Evolutionary conservation across 1,140 invertebrate species (phyloP).

Genomic region (Heliconius himera): DNA sequence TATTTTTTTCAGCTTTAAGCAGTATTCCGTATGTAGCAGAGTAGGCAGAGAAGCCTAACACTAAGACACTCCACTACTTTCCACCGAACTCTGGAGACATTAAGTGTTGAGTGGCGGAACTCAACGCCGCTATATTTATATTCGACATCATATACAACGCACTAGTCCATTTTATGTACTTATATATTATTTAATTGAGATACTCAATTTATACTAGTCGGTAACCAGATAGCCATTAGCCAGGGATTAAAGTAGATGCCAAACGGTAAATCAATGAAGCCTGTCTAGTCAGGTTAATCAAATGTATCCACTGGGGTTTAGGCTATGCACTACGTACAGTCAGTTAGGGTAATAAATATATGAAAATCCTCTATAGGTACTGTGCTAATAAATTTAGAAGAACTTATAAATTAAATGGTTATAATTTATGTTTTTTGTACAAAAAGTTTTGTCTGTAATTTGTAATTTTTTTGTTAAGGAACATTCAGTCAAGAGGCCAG

Average conservation of each 20-base stretch:
- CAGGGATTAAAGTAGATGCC: conserved; percentile 77
- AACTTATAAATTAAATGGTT: neutral
- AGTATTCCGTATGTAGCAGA: too few relatives aligned
- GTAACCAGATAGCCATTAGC: conserved; percentile 58
- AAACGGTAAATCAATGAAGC: conserved; percentile 79
- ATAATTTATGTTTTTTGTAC: too few relatives aligned
- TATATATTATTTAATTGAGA: conserved; percentile 18
- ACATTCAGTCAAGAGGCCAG: too few relatives aligned
- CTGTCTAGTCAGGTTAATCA: conserved; percentile 81
- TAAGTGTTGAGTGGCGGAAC: too few relatives aligned
- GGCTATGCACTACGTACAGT: conserved; percentile 60
- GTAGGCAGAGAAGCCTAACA: too few relatives aligned
- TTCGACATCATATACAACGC: neutral
- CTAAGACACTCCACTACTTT: too few relatives aligned
- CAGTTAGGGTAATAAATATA: conserved; percentile 38
- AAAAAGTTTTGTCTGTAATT: too few relatives aligned
- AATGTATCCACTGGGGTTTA: conserved; percentile 75
- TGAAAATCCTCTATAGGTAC: neutral
- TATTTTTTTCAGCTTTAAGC: too few relatives aligned
- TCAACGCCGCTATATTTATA: neutral
- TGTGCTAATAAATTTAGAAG: neutral
- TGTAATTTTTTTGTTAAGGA: too few relatives aligned
- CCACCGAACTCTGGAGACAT: too few relatives aligned
- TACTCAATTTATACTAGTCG: conserved; percentile 16
- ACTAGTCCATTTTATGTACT: neutral